Evolutionary conservation across 2,797 vertebrate species (phyloP).

Genomic region (Labeo calbasu): DNA sequence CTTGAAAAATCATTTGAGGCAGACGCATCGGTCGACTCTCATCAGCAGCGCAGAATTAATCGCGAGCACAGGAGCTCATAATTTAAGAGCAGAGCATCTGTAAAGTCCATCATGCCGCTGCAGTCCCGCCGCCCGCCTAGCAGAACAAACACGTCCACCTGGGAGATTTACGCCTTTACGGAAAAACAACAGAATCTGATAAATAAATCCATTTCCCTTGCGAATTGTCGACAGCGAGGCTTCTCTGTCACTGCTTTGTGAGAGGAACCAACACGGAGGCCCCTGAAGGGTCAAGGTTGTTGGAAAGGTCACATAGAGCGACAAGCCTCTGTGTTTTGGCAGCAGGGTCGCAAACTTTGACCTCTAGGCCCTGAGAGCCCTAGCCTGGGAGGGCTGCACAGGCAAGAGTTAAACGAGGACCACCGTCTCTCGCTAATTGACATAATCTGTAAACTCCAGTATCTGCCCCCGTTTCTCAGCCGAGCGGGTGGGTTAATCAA

Average conservation of each 20-base stretch:
- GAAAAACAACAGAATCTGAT: conserved; percentile 65
- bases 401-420: conserved; percentile 59
- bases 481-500: conserved; percentile 63
- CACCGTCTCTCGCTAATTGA: conserved; percentile 69
- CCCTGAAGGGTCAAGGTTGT: conserved; percentile 70
- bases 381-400: conserved; percentile 55
- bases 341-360: conserved; percentile 68
- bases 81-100: conserved; percentile 71
- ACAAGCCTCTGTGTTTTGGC: conserved; percentile 66
- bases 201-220: conserved; percentile 66
- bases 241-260: conserved; percentile 39
- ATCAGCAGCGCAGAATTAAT: conserved; percentile 76
- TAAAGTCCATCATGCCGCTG: conserved; percentile 74
- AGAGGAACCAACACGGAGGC: conserved; percentile 28
- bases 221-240: conserved; percentile 25
- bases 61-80: conserved; percentile 39
- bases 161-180: conserved; percentile 70
- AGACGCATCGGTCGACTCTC: conserved; percentile 57
- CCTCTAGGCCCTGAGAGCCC: conserved; percentile 60
- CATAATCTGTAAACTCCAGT: conserved; percentile 70
- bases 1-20: conserved; percentile 47
- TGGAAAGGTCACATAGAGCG: conserved; percentile 61
- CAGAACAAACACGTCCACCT: conserved; percentile 74
- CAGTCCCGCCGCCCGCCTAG: conserved; percentile 72
- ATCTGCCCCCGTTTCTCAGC: conserved; percentile 66